Conservation (phyloP, 2,888 invertebrate species). For the Oeneis ivallda region DNA sequence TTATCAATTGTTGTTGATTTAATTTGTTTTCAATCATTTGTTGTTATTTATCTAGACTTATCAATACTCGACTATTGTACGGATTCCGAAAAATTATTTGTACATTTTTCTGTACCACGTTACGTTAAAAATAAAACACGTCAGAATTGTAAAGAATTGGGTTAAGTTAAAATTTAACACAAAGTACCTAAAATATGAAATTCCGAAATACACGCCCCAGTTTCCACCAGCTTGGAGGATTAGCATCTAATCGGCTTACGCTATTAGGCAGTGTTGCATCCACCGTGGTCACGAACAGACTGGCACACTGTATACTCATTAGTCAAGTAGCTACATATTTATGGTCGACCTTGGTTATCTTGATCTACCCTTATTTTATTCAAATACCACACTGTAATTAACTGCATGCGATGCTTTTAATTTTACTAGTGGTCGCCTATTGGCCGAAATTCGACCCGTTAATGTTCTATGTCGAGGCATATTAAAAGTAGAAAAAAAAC, state of each 20-base stretch:
- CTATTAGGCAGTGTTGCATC: conserved; percentile 14
- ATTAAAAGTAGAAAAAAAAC: too few relatives aligned
- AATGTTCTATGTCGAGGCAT: too few relatives aligned
- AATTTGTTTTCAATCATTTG: too few relatives aligned
- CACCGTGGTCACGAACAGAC: conserved; percentile 5
- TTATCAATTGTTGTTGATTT: too few relatives aligned
- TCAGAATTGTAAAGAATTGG: neutral
- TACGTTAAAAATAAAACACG: too few relatives aligned
- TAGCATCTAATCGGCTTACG: conserved; percentile 15
- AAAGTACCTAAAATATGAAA: conserved; percentile 14
- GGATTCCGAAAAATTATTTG: too few relatives aligned
- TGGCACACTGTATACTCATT: neutral
- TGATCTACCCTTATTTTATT: conserved; percentile 1
- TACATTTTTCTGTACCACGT: too few relatives aligned
- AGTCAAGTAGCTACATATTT: neutral
- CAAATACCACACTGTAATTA: neutral
- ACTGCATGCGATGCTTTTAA: neutral
- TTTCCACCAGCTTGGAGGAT: conserved; percentile 12
- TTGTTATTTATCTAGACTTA: too few relatives aligned
- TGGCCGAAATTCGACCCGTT: too few relatives aligned
- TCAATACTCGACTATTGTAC: too few relatives aligned
- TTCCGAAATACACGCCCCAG: conserved; percentile 8
- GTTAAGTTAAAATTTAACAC: conserved; percentile 3
- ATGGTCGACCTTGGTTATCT: conserved; percentile 2
- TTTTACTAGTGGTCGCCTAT: neutral